Evolutionary conservation across 2,888 invertebrate species (phyloP).

Genomic region (Thereva nobilitata): DNA sequence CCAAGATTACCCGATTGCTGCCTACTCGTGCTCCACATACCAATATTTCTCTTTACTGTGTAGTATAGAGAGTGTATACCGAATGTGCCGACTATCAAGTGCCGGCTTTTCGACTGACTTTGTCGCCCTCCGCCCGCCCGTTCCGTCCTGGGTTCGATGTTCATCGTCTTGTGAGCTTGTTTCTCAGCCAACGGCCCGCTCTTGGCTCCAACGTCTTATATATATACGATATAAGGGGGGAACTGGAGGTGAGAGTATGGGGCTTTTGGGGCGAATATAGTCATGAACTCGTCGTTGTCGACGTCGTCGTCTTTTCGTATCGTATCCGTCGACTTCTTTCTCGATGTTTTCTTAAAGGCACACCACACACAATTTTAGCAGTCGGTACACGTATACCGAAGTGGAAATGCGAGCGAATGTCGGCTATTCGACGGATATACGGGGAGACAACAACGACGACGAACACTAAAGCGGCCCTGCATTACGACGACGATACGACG

Average conservation of each 20-base stretch:
- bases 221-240: no score
- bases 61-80: no score
- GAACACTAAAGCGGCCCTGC: not conserved
- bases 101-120: not conserved
- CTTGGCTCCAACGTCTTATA: conserved; percentile 9
- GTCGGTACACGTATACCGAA: no score
- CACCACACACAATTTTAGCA: no score
- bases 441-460: no score
- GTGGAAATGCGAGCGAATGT: no score
- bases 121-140: conserved; percentile 2
- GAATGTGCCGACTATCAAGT: not conserved
- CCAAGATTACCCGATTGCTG: conserved; percentile 17
- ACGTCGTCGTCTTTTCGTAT: not conserved
- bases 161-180: not conserved
- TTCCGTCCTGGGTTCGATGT: conserved; percentile 1
- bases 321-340: no score
- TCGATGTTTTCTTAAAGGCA: no score
- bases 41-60: not conserved
- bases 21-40: conserved; percentile 15
- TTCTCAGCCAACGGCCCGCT: not conserved
- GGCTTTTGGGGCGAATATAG: not conserved
- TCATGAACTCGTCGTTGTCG: conserved; percentile 31
- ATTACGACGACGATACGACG: not conserved
- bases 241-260: no score
- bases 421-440: no score